These are phyloP conservation scores for Bombus vancouverensis DNA, from an alignment of 1,140 invertebrate genomes.

Conservation along the genomic window DNA sequence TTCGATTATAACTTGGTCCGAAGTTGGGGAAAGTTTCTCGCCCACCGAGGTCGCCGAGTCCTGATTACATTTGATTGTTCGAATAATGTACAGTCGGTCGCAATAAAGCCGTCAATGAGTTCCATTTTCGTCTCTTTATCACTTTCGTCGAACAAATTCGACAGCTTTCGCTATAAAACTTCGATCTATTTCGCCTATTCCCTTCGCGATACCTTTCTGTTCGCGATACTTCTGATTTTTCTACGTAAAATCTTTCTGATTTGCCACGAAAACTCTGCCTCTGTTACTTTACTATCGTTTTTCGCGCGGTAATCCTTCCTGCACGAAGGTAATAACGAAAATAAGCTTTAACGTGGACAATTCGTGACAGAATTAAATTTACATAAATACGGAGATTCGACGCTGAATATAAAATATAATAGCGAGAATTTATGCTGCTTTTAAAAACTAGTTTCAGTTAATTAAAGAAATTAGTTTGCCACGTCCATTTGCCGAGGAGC, in stretches of 20 bases:
- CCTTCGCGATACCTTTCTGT: no score
- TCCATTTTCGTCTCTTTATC: neutral
- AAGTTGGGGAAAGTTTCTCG: slow-evolving; percentile 70
- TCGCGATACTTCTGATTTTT: neutral
- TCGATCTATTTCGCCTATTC: neutral
- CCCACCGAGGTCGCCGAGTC: slow-evolving; percentile 13
- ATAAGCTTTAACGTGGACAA: neutral
- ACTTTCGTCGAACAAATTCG: neutral
- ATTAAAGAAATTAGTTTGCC: neutral
- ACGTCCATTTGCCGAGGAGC: neutral
- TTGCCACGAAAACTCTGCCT: neutral
- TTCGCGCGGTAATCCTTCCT: neutral
- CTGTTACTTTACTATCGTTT: neutral
- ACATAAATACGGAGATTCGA: neutral
- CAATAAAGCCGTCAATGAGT: slow-evolving; percentile 9
- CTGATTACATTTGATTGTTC: slow-evolving; percentile 62
- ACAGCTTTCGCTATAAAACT: no score
- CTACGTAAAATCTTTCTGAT: neutral
- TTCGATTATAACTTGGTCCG: slow-evolving; percentile 74
- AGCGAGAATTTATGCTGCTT: neutral
- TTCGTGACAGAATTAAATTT: neutral
- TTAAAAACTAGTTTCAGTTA: neutral
- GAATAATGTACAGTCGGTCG: slow-evolving; percentile 47
- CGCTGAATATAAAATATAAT: neutral
- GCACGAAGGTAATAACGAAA: neutral